Evolutionary conservation across 2,797 vertebrate species (phyloP).

Genomic region (Sarcophilus harrisii): DNA sequence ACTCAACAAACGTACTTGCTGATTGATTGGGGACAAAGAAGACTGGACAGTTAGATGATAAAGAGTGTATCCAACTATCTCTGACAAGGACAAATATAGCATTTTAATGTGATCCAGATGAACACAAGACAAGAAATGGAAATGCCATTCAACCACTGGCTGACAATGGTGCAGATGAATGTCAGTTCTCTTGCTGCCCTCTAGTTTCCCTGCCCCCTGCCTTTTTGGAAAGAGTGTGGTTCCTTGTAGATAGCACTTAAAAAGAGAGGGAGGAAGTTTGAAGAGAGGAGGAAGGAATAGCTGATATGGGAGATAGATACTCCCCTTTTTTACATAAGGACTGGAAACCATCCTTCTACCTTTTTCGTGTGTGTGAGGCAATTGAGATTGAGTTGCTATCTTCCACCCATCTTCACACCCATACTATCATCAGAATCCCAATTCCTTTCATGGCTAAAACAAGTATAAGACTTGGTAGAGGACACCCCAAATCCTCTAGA

Average conservation of each 20-base stretch:
- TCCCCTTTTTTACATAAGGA: not conserved
- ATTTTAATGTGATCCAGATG: not conserved
- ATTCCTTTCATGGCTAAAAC: constrained; percentile 35
- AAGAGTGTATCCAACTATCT: not conserved
- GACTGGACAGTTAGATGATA: not conserved
- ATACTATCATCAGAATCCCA: not conserved
- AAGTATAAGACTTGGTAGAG: not conserved
- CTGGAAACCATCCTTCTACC: not conserved
- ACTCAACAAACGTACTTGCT: not conserved
- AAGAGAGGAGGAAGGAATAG: too few species aligned
- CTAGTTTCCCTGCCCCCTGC: too few species aligned
- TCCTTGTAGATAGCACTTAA: too few species aligned
- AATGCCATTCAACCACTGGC: not conserved
- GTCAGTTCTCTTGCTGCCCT: not conserved
- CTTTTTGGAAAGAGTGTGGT: too few species aligned
- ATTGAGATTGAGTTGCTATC: not conserved
- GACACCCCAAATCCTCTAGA: not conserved
- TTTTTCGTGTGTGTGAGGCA: too few species aligned
- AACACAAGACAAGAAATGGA: not conserved
- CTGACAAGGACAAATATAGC: not conserved
- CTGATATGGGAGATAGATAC: too few species aligned
- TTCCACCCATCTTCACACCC: not conserved
- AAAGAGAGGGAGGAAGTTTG: too few species aligned
- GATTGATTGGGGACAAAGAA: not conserved
- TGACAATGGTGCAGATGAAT: not conserved